Base-by-base conservation (phyloP, 35 echinoderm and acorn worm species). In the Strongylocentrotus purpuratus region DNA sequence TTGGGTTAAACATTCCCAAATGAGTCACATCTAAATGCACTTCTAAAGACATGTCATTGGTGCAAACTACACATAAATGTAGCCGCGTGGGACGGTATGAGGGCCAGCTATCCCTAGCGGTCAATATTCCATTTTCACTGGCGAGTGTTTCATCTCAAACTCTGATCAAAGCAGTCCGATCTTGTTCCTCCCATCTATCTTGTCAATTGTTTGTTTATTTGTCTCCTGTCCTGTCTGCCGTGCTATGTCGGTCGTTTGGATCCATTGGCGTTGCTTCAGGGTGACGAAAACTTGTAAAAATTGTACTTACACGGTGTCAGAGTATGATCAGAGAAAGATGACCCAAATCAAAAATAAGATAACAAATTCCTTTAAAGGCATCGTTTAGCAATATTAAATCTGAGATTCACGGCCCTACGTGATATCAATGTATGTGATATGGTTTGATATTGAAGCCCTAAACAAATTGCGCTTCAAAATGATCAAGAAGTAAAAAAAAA, bases 151-250 rank as follows among this genome's bases (percentile, higher is more conserved):
- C 22, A n/a, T 78, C 65, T 78, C 65, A 78, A 78, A 7, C 20
- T 28, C 20, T 78, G 15, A 28, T 78, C 65, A 78, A 78, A 78
- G 65, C 65, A 78, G 20, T 22, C 65, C 65, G 22, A 4, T 22
- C 20, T 78, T 78, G 65, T 78, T 78, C 22, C 65, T 78, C 20
- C 20, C 65, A 78, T 78, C 65, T 78, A 78, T 78, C 65, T 78
- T 78, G 65, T 78, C 65, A 28, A 78, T 78, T 78, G 65, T 78
- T 78, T 78, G 65, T 78, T 78, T 78, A 78, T 78, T 78, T 78
- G 65, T 78, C 65, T 78, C 65, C 25, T 78, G 65, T 78, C 65
- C 52, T 1, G 17, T 17, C 52, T n/a, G 65, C 28, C 65, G 65
- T n/a, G 65, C 65, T 25, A 22, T 78, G 65, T 78, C 65, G 65